These are phyloP conservation scores for Callorhinus ursinus DNA, from an alignment of 2,113 vertebrate genomes.

Conservation along the genomic window DNA sequence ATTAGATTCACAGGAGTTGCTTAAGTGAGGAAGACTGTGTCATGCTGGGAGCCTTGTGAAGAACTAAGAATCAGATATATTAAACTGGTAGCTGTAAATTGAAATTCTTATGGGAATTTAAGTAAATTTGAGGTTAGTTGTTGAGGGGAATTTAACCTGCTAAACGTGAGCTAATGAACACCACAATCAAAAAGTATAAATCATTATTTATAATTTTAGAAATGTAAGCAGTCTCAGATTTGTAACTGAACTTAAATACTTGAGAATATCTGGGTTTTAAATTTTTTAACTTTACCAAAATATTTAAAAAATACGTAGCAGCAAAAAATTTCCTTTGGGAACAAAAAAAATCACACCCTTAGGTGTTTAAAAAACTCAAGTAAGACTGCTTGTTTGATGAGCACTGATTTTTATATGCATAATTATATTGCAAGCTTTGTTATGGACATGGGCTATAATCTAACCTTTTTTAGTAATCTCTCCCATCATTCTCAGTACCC, in stretches of 20 bases:
- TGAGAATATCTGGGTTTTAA: constrained; percentile 44
- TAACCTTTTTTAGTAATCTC: not conserved
- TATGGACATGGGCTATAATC: not conserved
- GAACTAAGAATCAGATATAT: constrained; percentile 47
- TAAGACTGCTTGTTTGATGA: not conserved
- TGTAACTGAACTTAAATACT: constrained; percentile 32
- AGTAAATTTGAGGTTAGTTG: constrained; percentile 57
- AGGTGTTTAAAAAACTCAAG: constrained; percentile 13
- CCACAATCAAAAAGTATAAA: constrained; percentile 53
- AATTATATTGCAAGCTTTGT: not conserved
- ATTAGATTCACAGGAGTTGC: constrained; percentile 1
- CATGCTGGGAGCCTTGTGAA: not conserved
- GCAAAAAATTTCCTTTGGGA: not conserved
- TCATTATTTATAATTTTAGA: constrained; percentile 29
- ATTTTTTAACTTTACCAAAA: constrained; percentile 43
- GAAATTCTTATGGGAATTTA: constrained; percentile 49
- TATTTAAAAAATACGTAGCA: constrained; percentile 32
- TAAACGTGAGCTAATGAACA: constrained; percentile 46
- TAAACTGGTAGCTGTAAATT: constrained; percentile 40
- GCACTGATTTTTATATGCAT: not conserved
- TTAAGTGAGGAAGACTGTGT: not conserved
- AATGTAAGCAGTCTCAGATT: constrained; percentile 9
- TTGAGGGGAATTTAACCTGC: constrained; percentile 34
- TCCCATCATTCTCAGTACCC: not conserved
- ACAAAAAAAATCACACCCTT: not conserved